Base-by-base conservation (phyloP, 2,113 vertebrate species). In the Toxotes jaculatrix region DNA sequence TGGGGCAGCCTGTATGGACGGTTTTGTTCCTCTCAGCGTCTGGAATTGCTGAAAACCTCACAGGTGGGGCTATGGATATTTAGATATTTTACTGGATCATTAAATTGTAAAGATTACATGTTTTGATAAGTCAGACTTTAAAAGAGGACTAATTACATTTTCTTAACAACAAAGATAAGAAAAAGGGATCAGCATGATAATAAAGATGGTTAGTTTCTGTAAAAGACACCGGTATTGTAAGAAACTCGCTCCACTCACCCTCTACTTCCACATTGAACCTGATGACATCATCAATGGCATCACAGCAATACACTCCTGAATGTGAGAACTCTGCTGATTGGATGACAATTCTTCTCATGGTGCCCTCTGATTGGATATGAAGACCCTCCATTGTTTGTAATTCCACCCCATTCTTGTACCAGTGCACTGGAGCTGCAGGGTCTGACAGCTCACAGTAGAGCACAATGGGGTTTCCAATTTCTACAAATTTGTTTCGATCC, bases 181-280 rank as follows among this genome's bases (percentile, higher is more conserved):
- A 34, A 51, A 27, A 14, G 13, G 12, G 21, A 5, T 45, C 74
- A 62, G 73, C 17, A 3, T 68, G 13, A 62, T 16, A 38, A 61
- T 77, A 8, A 84, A 89, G 51, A 65, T 84, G 74, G 71, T 87
- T 78, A 87, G 78, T 82, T 27, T 80, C 43, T 43, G 10, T 70
- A 7, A 43, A 59, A 81, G 53, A 88, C 59, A 69, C 7, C 27
- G 66, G 1, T 60, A 51, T 38, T 71, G 13, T 72, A 71, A 66
- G 38, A 73, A 80, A 78, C 16, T 63, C 77, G 40, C 14, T 74
- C 49, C 65, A 91, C 94, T 95, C 80, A 96, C 96, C 95, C 79
- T 95, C 93, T 49, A 96, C 95, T 86, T 96, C 95, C 77, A 96
- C 95, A 55, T 95, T 95, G 90, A 96, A 96, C 70, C 94, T 92